Conservation (phyloP, 1,140 invertebrate genomes). For the Leguminivora glycinivorella region DNA sequence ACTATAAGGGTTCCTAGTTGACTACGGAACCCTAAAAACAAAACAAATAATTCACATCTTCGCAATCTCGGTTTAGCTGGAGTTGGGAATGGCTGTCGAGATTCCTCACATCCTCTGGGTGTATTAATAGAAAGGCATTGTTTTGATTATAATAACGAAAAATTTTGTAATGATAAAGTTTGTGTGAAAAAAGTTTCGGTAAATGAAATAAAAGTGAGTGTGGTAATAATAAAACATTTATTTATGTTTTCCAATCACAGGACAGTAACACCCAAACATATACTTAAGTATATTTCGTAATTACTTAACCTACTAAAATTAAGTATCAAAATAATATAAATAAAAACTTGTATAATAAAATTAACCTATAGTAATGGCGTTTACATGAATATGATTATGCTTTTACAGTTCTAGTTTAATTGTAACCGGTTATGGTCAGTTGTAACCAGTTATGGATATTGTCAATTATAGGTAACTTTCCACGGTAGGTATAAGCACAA, state of each 20-base stretch:
- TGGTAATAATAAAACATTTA: slow-evolving; percentile 36
- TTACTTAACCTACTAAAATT: slow-evolving; percentile 24
- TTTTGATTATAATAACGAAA: no score
- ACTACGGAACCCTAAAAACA: no score
- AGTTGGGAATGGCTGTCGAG: no score
- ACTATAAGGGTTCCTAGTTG: no score
- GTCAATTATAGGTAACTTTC: no score
- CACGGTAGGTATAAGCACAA: no score
- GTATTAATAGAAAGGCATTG: no score
- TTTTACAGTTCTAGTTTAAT: background rate
- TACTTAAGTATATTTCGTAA: slow-evolving; percentile 18
- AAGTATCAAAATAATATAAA: slow-evolving; percentile 30
- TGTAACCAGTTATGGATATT: background rate
- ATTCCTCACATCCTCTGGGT: no score
- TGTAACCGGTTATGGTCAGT: background rate
- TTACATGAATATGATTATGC: background rate
- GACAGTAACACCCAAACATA: slow-evolving; percentile 21
- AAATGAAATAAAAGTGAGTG: background rate
- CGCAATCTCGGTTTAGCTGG: no score
- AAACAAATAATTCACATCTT: no score
- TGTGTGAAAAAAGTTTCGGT: no score
- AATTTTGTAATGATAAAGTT: no score
- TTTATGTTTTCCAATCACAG: slow-evolving; percentile 36
- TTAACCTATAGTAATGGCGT: background rate
- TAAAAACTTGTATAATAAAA: slow-evolving; percentile 26